Base-by-base conservation (phyloP, 2,113 vertebrate genomes). In the Scalopus aquaticus region DNA sequence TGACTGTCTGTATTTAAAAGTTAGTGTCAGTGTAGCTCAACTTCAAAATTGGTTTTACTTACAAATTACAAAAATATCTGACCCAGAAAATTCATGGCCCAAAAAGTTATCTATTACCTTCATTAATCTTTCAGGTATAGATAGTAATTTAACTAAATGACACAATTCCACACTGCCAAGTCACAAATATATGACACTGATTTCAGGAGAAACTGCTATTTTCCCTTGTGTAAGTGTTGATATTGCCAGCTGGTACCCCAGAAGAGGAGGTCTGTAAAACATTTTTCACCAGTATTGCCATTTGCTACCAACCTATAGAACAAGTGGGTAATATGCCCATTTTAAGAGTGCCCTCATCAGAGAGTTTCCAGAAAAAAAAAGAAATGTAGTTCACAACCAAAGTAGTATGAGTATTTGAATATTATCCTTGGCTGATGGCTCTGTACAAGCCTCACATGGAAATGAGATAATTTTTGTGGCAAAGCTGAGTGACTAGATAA, bases 341-440 rank as follows among this genome's bases (percentile, higher is more conserved):
- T 35, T 60, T 94, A 78, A 77, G 44, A 78, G 30, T 94, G 76
- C 74, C 90, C 49, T 86, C 92, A 92, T 0, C 96, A 74, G 96
- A 90, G 62, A 92, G 44, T 64, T 62, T 37, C 65, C 35, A 90
- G 67, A 30, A 88, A 92, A 96, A 84, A 78, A 78, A 74, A 96
- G 19, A 58, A 49, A 39, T 95, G 81, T 69, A 2, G 90, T 89
- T 88, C 76, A 81, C 17, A 97, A 91, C 22, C 28, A 92, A 64
- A 93, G 49, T 79, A 20, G 32, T 78, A 73, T 35, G 95, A 56
- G 9, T 88, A 42, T 35, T 92, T 91, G 93, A 30, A 42, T 37
- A 84, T 94, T 96, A 69, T 78, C 80, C 87, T 96, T 97, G 92
- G 82, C 91, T 94, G 90, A 88, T 91, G 87, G 79, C 85, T 97